Percentiles rank a stretch among this genome's conserved stretches.
Evolutionary conservation across 1,140 invertebrate species (phyloP).

Genomic region (Mesaphorura yosii): DNA sequence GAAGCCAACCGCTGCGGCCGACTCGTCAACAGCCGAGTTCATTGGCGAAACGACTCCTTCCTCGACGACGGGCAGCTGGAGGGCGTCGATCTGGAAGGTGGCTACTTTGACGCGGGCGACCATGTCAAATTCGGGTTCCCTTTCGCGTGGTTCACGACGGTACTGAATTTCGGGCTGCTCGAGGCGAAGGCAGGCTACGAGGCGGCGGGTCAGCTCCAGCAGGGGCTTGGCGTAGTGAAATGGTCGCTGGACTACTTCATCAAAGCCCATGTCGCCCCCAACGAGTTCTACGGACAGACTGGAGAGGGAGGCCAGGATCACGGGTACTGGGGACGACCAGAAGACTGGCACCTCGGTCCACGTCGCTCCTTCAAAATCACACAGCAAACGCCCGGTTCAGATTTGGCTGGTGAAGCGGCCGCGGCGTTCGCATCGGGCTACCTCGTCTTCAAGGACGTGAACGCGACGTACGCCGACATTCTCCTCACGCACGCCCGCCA

Average conservation of each 20-base stretch:
- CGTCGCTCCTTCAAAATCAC: constrained; percentile 50
- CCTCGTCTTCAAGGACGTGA: constrained; percentile 38
- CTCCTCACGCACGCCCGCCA: constrained; percentile 44
- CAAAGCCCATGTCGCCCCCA: constrained; percentile 42
- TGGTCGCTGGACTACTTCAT: constrained; percentile 54
- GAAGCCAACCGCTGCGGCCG: constrained; percentile 53
- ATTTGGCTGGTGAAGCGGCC: constrained; percentile 50
- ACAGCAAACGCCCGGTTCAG: constrained; percentile 45
- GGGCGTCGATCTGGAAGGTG: constrained; percentile 50
- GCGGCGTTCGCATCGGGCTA: constrained; percentile 47
- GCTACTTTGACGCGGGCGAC: constrained; percentile 56
- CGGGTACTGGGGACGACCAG: constrained; percentile 47
- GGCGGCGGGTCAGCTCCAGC: constrained; percentile 37
- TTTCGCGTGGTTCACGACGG: constrained; percentile 47
- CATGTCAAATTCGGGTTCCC: constrained; percentile 55
- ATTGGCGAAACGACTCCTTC: constrained; percentile 49
- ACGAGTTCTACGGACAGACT: constrained; percentile 48
- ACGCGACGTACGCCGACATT: constrained; percentile 41
- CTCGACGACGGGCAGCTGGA: constrained; percentile 43
- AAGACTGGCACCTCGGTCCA: constrained; percentile 43
- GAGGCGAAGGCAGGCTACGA: constrained; percentile 45
- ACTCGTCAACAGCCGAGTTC: constrained; percentile 44
- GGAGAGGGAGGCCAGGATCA: constrained; percentile 46
- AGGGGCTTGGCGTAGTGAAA: constrained; percentile 42
- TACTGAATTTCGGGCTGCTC: constrained; percentile 48